phyloP scores from a whole-genome alignment of 2,797 vertebrate genomes.

The Garrulus glandarius region DNA sequence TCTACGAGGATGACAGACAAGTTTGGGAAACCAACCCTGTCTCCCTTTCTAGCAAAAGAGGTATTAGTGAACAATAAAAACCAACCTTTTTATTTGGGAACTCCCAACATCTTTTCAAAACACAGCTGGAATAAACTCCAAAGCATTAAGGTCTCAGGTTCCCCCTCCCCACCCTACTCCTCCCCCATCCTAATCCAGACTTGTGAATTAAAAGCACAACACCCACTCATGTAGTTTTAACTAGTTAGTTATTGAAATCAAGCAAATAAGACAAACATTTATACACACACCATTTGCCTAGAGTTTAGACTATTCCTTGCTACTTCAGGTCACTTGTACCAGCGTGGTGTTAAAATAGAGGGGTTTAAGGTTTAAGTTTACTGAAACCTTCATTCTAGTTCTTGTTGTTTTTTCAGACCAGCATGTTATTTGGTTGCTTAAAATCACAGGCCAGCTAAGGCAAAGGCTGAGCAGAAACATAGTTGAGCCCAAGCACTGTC shows the following conservation, averaged over 20 bases:
- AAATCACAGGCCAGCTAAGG: background rate
- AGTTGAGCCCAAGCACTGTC: background rate
- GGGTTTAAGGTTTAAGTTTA: background rate
- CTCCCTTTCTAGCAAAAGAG: conserved; percentile 24
- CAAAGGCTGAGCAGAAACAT: background rate
- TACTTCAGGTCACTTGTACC: background rate
- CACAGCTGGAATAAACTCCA: background rate
- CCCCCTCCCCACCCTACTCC: background rate
- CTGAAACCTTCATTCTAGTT: background rate
- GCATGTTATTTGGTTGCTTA: background rate
- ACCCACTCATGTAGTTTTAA: background rate
- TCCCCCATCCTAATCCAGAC: background rate
- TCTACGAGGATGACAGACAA: background rate
- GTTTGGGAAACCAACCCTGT: background rate
- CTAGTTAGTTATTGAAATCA: background rate
- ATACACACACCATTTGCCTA: background rate
- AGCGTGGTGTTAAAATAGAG: background rate
- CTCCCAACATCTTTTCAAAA: conserved; percentile 45
- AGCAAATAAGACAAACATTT: background rate
- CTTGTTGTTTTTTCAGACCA: background rate
- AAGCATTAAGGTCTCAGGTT: background rate
- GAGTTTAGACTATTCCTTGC: background rate
- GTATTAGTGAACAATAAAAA: background rate
- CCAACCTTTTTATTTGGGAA: background rate
- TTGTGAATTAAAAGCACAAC: background rate